These are phyloP conservation scores for Ectemnius lituratus DNA, from an alignment of 2,888 invertebrate species.

Conservation along the genomic window DNA sequence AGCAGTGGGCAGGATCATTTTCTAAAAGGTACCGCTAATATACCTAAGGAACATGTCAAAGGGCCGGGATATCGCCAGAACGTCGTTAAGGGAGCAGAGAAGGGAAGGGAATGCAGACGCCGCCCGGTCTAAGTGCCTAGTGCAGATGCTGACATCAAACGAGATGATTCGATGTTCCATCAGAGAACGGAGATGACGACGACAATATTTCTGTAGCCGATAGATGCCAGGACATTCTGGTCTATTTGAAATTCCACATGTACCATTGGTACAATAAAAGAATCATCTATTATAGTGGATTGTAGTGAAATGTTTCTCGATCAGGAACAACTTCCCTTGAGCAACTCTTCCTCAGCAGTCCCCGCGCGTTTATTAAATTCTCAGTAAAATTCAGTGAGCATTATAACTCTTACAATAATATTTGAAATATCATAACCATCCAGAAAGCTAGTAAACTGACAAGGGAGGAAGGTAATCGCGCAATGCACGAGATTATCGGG, in stretches of 20 bases:
- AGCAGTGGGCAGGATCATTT: constrained; percentile 40
- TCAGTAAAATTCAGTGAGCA: background rate
- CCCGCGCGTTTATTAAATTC: background rate
- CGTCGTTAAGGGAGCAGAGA: constrained; percentile 45
- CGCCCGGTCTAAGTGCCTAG: constrained; percentile 39
- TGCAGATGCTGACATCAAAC: constrained; percentile 36
- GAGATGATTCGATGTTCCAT: constrained; percentile 41
- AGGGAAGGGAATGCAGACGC: constrained; percentile 33
- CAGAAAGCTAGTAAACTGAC: constrained; percentile 24
- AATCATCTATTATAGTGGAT: background rate
- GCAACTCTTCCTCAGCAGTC: background rate
- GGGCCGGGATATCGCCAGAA: constrained; percentile 47
- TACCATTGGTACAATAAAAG: background rate
- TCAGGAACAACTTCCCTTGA: background rate
- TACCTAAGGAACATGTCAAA: constrained; percentile 57
- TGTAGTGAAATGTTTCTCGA: background rate
- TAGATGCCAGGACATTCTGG: background rate
- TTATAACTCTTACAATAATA: background rate
- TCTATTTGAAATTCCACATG: background rate
- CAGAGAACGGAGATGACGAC: constrained; percentile 31
- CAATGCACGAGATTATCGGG: background rate
- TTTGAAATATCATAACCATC: background rate
- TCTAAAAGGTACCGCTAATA: constrained; percentile 56
- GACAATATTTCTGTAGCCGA: constrained; percentile 7
- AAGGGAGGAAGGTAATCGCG: constrained; percentile 13